Evolutionary conservation across 2,888 invertebrate genomes (phyloP), one percentile per base, ranked within the genome.

Genomic region (Trichacis sp.): DNA sequence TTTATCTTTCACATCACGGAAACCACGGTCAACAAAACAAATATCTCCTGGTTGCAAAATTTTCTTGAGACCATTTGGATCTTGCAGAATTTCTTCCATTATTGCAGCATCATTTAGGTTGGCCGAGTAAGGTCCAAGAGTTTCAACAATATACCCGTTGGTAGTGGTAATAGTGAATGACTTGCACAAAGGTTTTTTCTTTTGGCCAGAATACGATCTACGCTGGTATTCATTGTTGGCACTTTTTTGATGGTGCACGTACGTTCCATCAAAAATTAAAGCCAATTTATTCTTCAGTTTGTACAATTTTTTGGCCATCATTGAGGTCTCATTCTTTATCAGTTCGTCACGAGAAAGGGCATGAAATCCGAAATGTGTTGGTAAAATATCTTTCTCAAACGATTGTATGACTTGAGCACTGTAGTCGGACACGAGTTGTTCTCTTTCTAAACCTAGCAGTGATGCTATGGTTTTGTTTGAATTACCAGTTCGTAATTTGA

Each of bases 401-500:
- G 61, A 61, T 19, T 64, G 30, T 3, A 56, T 20, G 6, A 69
- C 59, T 33, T 58, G 40, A n/a, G 11, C 36, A 9, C 40, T 52
- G 24, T 30, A 65, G 1, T 63, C 56, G 0, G 69, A 65, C 11
- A 69, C 64, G 36, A 19, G 18, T 38, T 69, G 57, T 38, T 64
- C 60, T 30, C 15, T 15, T 29, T 61, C 47, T n/a, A 69, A 29
- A 14, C 56, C 55, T 14, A 71, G 42, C 30, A 70, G 48, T 5
- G 69, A 33, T 8, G 67, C 38, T 15, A 63, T 48, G 0, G 55
- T 8, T 17, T 38, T 45, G 48, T 71, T 69, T 1, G 70, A 71
- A 48, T 69, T 70, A 19, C 69, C 66, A 51, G 62, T 58, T 36
- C 66, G 46, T 36, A 72, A 29, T 58, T 72, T 71, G 33, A 62